Conservation (phyloP, 2,888 invertebrate species). For the Parnassius mnemosyne region DNA sequence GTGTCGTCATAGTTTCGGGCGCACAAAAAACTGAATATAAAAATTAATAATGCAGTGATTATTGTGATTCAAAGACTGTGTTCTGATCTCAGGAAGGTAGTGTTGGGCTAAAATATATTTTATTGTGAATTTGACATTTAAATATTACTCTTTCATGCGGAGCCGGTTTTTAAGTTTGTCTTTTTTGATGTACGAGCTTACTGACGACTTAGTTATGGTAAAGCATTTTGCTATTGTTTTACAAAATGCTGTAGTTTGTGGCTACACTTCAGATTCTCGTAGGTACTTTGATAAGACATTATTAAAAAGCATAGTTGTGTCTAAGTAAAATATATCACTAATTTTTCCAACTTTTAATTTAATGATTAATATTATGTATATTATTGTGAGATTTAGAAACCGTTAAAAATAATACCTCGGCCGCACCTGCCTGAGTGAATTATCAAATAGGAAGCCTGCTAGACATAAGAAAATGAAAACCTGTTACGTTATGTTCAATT, state of each 20-base stretch:
- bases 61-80: slow-evolving; percentile 54
- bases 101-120: slow-evolving; percentile 26
- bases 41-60: slow-evolving; percentile 54
- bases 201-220: slow-evolving; percentile 42
- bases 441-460: slow-evolving; percentile 16
- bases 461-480: slow-evolving; percentile 21
- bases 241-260: slow-evolving; percentile 9
- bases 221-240: slow-evolving; percentile 41
- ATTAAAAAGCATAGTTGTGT: too few relatives aligned
- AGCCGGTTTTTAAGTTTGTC: slow-evolving; percentile 48
- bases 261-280: too few relatives aligned
- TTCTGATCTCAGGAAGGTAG: slow-evolving; percentile 57
- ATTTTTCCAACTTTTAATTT: too few relatives aligned
- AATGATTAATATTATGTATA: too few relatives aligned
- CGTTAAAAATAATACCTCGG: too few relatives aligned
- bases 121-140: slow-evolving; percentile 28
- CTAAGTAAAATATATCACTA: too few relatives aligned
- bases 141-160: slow-evolving; percentile 33
- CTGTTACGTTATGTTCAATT: slow-evolving; percentile 21
- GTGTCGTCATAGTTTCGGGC: slow-evolving; percentile 29
- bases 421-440: slow-evolving; percentile 6
- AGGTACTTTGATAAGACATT: too few relatives aligned
- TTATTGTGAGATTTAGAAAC: too few relatives aligned
- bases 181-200: slow-evolving; percentile 45
- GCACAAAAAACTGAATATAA: slow-evolving; percentile 34